Conservation (phyloP, 2,113 vertebrate species). For the Odocoileus virginianus region DNA sequence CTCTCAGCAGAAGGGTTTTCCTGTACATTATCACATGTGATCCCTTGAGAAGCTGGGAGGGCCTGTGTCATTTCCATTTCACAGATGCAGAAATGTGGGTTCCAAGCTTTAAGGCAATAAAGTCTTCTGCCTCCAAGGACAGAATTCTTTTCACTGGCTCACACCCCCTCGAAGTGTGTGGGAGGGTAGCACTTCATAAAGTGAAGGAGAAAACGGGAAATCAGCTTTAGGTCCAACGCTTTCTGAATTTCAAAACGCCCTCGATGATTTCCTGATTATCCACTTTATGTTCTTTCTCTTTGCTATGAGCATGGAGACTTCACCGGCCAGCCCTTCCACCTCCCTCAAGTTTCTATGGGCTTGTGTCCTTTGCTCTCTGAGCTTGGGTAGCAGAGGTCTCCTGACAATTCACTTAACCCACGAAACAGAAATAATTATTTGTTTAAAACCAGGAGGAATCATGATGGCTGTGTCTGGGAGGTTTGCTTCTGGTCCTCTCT, state of each 20-base stretch:
- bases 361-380: background rate
- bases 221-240: background rate
- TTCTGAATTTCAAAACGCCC: background rate
- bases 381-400: background rate
- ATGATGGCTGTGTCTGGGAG: background rate
- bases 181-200: background rate
- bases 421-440: background rate
- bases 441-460: background rate
- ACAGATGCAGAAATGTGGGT: background rate
- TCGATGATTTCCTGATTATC: background rate
- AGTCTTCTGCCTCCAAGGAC: background rate
- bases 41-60: background rate
- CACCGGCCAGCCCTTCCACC: fast-evolving
- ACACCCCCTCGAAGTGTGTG: fast-evolving
- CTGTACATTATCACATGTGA: background rate
- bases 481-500: background rate
- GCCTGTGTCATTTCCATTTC: background rate
- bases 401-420: background rate
- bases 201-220: background rate
- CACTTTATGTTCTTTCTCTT: too few species aligned
- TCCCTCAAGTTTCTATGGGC: background rate
- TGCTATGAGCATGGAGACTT: background rate
- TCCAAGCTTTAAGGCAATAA: background rate
- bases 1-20: background rate
- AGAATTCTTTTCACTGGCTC: background rate